Conservation (phyloP, 2,888 invertebrate species). For the Arge pagana region DNA sequence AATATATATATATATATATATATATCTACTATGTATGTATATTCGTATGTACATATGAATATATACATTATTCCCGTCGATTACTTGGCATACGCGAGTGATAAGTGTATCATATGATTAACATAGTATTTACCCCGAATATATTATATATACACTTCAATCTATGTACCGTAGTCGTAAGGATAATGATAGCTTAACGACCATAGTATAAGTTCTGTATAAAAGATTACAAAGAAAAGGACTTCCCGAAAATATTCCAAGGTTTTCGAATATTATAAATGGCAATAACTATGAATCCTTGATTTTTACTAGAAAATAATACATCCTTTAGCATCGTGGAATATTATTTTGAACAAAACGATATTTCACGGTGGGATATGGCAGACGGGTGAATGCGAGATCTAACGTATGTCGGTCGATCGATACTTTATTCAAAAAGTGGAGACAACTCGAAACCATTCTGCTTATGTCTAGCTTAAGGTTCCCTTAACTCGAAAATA, state of each 20-base stretch:
- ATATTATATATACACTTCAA: too few relatives aligned
- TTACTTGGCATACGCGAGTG: too few relatives aligned
- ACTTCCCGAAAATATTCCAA: slow-evolving; percentile 5
- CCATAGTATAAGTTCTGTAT: too few relatives aligned
- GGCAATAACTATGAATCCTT: slow-evolving; percentile 14
- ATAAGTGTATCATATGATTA: not conserved
- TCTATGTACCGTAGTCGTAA: rapidly evolving
- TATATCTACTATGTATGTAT: not conserved
- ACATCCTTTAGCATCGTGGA: too few relatives aligned
- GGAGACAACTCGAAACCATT: too few relatives aligned
- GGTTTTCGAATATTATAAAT: slow-evolving; percentile 15
- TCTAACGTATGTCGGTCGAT: too few relatives aligned
- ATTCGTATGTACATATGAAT: not conserved
- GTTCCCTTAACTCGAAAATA: too few relatives aligned
- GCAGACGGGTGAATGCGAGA: too few relatives aligned
- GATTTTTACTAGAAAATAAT: slow-evolving; percentile 6
- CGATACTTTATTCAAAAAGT: too few relatives aligned
- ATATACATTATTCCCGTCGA: not conserved
- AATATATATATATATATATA: not conserved
- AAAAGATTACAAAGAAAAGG: not conserved
- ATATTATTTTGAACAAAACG: too few relatives aligned
- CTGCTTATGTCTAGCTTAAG: too few relatives aligned
- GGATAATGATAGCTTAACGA: not conserved
- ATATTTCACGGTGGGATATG: too few relatives aligned
- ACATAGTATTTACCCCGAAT: not conserved